Base-by-base conservation (phyloP, 2,797 vertebrate species). In the Sebastes itinus region DNA sequence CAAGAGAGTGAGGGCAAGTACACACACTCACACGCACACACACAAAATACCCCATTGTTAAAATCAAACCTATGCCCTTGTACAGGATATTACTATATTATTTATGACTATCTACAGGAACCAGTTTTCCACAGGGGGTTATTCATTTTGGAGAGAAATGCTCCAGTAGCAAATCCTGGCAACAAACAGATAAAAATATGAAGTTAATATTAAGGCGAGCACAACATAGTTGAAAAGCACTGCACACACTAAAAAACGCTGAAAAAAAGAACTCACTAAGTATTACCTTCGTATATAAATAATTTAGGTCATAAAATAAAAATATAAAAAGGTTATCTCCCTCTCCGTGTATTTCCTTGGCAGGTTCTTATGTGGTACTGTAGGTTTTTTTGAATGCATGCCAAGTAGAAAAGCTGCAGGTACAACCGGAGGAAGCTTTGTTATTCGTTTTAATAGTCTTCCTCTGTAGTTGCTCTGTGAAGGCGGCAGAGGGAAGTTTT, bases 301-400 rank as follows among this genome's bases (percentile, higher is more conserved):
- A 76, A 46, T 78, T 18, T 22, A 35, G 75, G 75, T 85, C 72
- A 81, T 81, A 66, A 83, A 82, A 81, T 77, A 64, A 64, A 76
- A 83, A 88, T 75, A 76, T 33, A 58, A 85, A 69, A 69, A 72
- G 56, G 75, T 77, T 87, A 81, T 85, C 75, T 78, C 22, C 12
- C 32, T 33, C 70, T 74, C 8, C n/a, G 30, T 72, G 56, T 69
- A 28, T 72, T 78, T 65, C 49, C 38, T 62, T 60, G 72, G 58
- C 82, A 84, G 72, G 12, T 67, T 75, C 74, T 18, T 28, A 12
- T 6, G 14, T 46, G 62, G 2, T 52, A 16, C 9, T 23, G 68
- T 23, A 60, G 32, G 54, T 61, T 52, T 71, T 35, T 60, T 16
- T 76, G 64, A 84, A 76, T 46, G 32, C 46, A 38, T 58, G 60